Base-by-base conservation (phyloP, 2,888 invertebrate species). In the Tachystola acroxantha region DNA sequence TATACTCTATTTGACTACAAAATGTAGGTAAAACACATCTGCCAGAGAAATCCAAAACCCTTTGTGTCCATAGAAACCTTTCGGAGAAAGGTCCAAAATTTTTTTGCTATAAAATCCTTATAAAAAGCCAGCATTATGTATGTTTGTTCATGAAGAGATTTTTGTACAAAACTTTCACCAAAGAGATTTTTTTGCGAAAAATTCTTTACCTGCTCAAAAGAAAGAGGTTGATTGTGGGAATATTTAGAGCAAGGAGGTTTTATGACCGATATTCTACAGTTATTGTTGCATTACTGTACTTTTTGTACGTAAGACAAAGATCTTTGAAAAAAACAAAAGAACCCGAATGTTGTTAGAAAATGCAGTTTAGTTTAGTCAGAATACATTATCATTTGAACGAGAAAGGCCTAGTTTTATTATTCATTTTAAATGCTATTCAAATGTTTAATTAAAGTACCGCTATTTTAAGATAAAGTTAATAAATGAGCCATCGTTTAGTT, bases 11-110 rank as follows among this genome's bases (percentile, higher is more conserved):
- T 14, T 14, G 30, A 14, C 3, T 7, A 12, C 5, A 13, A 14
- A 10, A 10, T 14, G 7, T 12, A 24, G 10, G 62, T 65, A 70
- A 71, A 63, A 46, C 28, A 50, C 74, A 74, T 75, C 72, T 77
- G 74, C 72, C 68, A 65, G 65, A 74, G 81, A 77, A 79, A 84
- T 71, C 53, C 57, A 72, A 81, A 84, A 78, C 82, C 84, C 82
- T 84, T 82, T 82, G 79, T 80, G 64, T 58, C 57, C 50, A 49
- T 46, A 48, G 48, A 56, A 57, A 54, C 54, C 53, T 57, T 79
- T 78, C 75, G 69, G 57, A 68, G 70, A 68, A 70, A 69, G 66
- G 64, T 60, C 57, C 60, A 45, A 46, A 54, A 49, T 53, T 64
- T 75, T 77, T 75, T 70, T 63, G 60, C 62, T 9, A 53, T 56